Evolutionary conservation across 2,888 invertebrate genomes (phyloP), one percentile per base, ranked within the genome.

Genomic region (Theristus sp.): DNA sequence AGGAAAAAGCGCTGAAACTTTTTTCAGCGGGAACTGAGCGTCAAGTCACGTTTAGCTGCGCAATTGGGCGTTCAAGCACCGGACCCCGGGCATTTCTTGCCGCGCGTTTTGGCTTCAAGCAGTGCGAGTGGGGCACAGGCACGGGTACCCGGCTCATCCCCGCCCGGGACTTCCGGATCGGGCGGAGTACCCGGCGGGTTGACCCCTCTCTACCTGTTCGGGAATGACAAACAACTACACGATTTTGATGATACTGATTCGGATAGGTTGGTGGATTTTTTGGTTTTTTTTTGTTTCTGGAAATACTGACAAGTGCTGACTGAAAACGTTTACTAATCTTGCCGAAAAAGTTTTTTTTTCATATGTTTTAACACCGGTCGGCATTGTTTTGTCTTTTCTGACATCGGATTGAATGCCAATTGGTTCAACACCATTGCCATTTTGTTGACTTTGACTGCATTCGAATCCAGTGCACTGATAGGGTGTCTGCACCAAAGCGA

Each of bases 31-130:
- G 24, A 49, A n/a, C 10, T 22, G 2, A 20, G 79, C 1, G 76
- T 77, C 1, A 80, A 79, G 67, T 76, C 75, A 54, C 75, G 81
- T 13, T 69, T 82, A 26, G 80, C 81, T 0, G 68, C 71, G 26
- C 76, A 78, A 29, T 68, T 82, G 60, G 80, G 81, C 25, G 77
- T 81, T 62, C 73, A 76, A 65, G 70, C 74, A 1, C 74, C 75
- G 1, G 67, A 71, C 38, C 66, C 66, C 1, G 68, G 68, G 22
- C 67, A 67, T 61, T 53, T 58, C 27, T 27, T 65, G 30, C 66
- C 66, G 1, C 22, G 61, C 64, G 31, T 54, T 57, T 30, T 26
- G 31, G 47, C 30, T 58, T 3, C 24, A 26, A 1, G 46, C 55
- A 26, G 27, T 30, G 27, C 28, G 29, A 22, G 38, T 38, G 10